phyloP scores from a whole-genome alignment of 2,888 invertebrate species.

The Meandrusa payeni region DNA sequence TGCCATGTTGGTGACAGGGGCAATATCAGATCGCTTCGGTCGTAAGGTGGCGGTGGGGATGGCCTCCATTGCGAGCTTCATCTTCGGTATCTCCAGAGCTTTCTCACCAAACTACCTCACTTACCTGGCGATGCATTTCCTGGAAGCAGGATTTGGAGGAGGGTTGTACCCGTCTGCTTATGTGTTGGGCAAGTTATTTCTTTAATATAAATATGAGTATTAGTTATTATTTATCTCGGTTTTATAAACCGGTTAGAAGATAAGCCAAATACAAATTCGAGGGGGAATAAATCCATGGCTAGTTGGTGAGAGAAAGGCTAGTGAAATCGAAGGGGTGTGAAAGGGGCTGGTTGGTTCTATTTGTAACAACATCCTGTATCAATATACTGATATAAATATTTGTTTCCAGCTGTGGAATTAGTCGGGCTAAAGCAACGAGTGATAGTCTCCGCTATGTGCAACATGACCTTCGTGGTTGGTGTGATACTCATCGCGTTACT shows the following conservation, averaged over 20 bases:
- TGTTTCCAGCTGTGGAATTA: slow-evolving; percentile 86
- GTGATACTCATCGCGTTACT: slow-evolving; percentile 86
- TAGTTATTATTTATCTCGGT: no score
- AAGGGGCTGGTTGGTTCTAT: no score
- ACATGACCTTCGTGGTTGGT: slow-evolving; percentile 88
- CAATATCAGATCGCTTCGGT: slow-evolving; percentile 87
- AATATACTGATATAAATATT: background rate
- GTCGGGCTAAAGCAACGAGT: slow-evolving; percentile 88
- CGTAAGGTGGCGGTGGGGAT: slow-evolving; percentile 82
- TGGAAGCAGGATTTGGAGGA: slow-evolving; percentile 79
- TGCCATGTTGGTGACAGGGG: slow-evolving; percentile 85
- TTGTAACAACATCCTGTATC: no score
- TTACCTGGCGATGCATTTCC: slow-evolving; percentile 78
- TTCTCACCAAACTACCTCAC: slow-evolving; percentile 78
- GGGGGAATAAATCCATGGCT: no score
- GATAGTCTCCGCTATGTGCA: slow-evolving; percentile 86
- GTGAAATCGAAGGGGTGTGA: no score
- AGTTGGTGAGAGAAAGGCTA: no score
- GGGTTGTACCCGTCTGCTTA: slow-evolving; percentile 82
- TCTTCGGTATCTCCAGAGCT: slow-evolving; percentile 80
- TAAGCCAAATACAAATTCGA: no score
- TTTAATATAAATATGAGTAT: no score
- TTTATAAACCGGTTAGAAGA: no score
- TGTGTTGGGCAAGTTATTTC: slow-evolving; percentile 79
- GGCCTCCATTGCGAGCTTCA: slow-evolving; percentile 68